These are phyloP conservation scores for Drosophila mimetica DNA, from an alignment of 2,888 invertebrate species.

Conservation along the genomic window DNA sequence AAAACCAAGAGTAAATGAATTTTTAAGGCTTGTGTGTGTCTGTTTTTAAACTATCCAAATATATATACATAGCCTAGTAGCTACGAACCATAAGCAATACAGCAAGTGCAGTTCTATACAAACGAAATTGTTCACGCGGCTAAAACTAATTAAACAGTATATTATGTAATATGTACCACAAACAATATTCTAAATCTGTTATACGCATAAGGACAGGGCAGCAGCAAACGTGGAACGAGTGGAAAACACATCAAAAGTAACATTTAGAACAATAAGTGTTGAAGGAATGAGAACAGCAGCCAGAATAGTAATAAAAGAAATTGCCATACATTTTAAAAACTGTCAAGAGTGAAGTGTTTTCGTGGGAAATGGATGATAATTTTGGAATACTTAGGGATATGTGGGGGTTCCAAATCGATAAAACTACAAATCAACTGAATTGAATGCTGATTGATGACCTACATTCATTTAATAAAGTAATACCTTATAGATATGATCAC, in stretches of 20 bases:
- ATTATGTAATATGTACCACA: slow-evolving; percentile 18
- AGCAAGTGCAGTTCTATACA: slow-evolving; percentile 33
- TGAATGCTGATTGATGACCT: too few relatives aligned
- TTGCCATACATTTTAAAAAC: slow-evolving; percentile 51
- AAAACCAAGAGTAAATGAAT: slow-evolving; percentile 34
- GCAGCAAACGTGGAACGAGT: slow-evolving; percentile 4
- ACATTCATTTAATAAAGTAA: too few relatives aligned
- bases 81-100: slow-evolving; percentile 37
- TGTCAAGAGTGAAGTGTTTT: slow-evolving; percentile 10
- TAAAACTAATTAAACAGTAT: slow-evolving; percentile 46
- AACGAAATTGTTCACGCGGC: slow-evolving; percentile 47
- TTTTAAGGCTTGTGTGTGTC: slow-evolving; percentile 69
- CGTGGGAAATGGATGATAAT: too few relatives aligned
- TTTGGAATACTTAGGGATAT: too few relatives aligned
- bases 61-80: slow-evolving; percentile 13
- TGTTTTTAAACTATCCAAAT: slow-evolving; percentile 57
- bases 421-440: too few relatives aligned
- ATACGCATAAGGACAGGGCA: slow-evolving; percentile 57
- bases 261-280: slow-evolving; percentile 75
- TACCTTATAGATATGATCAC: too few relatives aligned
- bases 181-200: slow-evolving; percentile 53
- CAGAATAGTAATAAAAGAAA: slow-evolving; percentile 48
- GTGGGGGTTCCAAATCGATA: too few relatives aligned
- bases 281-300: slow-evolving; percentile 40
- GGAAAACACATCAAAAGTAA: slow-evolving; percentile 34